Percentiles rank a stretch among this genome's conserved stretches.
phyloP scores from a whole-genome alignment of 2,888 invertebrate genomes.

The Adela reaumurella region DNA sequence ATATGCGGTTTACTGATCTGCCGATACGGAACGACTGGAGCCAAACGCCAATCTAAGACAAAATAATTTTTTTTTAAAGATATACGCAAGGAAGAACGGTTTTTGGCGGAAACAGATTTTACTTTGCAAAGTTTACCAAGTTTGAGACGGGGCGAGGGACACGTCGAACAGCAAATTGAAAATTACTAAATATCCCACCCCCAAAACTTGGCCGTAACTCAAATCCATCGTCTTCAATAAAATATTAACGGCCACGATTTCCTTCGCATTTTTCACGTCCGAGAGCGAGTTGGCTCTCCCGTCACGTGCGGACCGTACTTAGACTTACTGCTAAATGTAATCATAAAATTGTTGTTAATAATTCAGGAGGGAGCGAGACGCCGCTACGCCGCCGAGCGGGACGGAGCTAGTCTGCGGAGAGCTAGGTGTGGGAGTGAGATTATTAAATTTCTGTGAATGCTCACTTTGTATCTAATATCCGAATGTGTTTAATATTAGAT shows the following conservation, averaged over 20 bases:
- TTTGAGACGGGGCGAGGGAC: too few species aligned
- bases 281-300: constrained; percentile 27
- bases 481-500: constrained; percentile 57
- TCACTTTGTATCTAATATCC: constrained; percentile 56
- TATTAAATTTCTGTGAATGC: constrained; percentile 55
- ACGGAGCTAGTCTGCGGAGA: constrained; percentile 17
- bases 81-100: too few species aligned
- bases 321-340: constrained; percentile 49
- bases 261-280: constrained; percentile 44
- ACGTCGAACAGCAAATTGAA: constrained; percentile 39
- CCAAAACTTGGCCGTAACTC: constrained; percentile 36
- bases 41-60: too few species aligned
- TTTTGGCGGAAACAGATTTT: too few species aligned
- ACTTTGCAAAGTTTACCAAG: too few species aligned
- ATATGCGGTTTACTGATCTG: too few species aligned
- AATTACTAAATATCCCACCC: constrained; percentile 30
- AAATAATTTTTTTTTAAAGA: too few species aligned
- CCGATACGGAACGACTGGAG: too few species aligned
- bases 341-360: constrained; percentile 57
- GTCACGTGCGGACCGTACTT: constrained; percentile 44
- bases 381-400: constrained; percentile 18
- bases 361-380: constrained; percentile 24
- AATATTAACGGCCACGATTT: constrained; percentile 49
- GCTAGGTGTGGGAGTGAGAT: constrained; percentile 37
- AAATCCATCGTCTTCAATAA: constrained; percentile 52